phyloP scores from a whole-genome alignment of 2,888 invertebrate species.

The Acronicta leporina region DNA sequence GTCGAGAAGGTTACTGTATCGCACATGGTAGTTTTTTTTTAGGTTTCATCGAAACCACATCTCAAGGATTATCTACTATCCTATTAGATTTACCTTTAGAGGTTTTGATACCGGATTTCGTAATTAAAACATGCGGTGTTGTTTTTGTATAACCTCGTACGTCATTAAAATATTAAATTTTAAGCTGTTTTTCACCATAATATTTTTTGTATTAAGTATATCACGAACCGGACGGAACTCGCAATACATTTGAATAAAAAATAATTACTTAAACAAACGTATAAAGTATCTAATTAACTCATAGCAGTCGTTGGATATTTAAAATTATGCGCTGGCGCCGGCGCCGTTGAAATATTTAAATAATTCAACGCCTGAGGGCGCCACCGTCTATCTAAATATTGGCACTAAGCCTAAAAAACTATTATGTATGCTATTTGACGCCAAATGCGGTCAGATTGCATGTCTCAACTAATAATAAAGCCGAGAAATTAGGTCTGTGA shows the following conservation, averaged over 20 bases:
- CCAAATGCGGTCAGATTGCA: constrained; percentile 30
- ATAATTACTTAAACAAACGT: constrained; percentile 24
- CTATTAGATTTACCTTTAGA: too few relatives aligned
- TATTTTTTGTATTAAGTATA: background rate
- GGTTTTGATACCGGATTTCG: too few relatives aligned
- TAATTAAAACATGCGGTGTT: too few relatives aligned
- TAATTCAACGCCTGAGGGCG: constrained; percentile 49
- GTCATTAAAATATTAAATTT: too few relatives aligned
- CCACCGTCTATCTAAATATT: constrained; percentile 53
- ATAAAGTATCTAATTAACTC: constrained; percentile 26
- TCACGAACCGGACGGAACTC: constrained; percentile 6
- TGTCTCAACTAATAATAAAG: constrained; percentile 26
- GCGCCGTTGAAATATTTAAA: constrained; percentile 43
- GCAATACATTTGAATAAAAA: constrained; percentile 7
- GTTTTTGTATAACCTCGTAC: too few relatives aligned
- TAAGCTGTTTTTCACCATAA: too few relatives aligned
- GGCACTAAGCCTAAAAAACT: constrained; percentile 61
- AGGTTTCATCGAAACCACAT: too few relatives aligned
- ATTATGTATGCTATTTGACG: constrained; percentile 45
- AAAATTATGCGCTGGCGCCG: constrained; percentile 36
- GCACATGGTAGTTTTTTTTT: too few relatives aligned
- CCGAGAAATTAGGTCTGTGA: constrained; percentile 5
- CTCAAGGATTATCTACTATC: too few relatives aligned
- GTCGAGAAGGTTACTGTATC: background rate
- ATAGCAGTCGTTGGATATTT: constrained; percentile 18